Conservation (phyloP, 2,888 invertebrate genomes). For the Timandra comae region DNA sequence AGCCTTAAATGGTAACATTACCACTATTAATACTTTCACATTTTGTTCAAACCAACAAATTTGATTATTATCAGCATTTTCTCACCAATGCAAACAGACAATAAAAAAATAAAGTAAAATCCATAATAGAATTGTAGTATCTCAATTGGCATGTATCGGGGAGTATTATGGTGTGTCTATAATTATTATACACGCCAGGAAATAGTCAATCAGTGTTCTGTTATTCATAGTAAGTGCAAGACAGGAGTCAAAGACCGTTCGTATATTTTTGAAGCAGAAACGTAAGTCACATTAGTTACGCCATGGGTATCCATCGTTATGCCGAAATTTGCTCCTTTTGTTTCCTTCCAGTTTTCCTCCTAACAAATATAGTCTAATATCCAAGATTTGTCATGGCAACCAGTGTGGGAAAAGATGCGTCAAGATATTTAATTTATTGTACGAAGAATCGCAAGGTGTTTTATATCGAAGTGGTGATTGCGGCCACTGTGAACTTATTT, state of each 20-base stretch:
- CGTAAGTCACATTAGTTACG: conserved; percentile 52
- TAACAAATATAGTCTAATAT: conserved; percentile 9
- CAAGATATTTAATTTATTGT: conserved; percentile 12
- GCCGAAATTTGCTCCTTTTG: conserved; percentile 23
- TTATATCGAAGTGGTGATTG: conserved; percentile 26
- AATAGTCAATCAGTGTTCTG: conserved; percentile 48
- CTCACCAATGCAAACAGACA: conserved; percentile 23
- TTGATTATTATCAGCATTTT: conserved; percentile 29
- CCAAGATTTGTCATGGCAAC: conserved; percentile 14
- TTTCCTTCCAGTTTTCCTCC: conserved; percentile 25
- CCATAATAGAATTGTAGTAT: conserved; percentile 31
- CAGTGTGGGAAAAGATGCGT: conserved; percentile 21
- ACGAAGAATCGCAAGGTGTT: conserved; percentile 23
- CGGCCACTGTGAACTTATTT: conserved; percentile 47
- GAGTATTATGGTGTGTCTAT: conserved; percentile 29
- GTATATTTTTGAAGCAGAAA: conserved; percentile 39
- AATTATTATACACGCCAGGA: conserved; percentile 41
- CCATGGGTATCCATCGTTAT: conserved; percentile 26
- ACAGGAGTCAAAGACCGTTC: conserved; percentile 57
- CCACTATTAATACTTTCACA: conserved; percentile 29
- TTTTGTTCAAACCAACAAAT: conserved; percentile 25
- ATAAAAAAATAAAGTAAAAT: conserved; percentile 29
- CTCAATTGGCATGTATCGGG: conserved; percentile 37
- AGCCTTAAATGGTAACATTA: conserved; percentile 36
- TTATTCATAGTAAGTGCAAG: conserved; percentile 36